Conservation (phyloP, 2,888 invertebrate species). For the Noctua comes region DNA sequence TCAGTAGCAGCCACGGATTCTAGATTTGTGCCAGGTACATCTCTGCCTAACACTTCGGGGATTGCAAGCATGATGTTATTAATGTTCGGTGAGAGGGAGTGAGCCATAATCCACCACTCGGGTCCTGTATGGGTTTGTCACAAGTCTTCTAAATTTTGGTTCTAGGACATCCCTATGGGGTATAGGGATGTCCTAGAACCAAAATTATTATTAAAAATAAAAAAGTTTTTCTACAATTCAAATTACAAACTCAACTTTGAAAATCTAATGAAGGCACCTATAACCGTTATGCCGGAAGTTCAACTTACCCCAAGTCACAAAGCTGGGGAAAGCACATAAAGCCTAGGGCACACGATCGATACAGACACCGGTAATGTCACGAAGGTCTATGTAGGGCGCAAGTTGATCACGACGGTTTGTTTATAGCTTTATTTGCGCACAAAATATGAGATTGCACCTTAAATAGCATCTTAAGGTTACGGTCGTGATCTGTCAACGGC, state of each 20-base stretch:
- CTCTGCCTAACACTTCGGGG: no score
- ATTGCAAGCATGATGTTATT: no score
- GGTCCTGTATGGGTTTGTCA: neutral
- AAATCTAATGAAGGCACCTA: neutral
- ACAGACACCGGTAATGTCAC: constrained; percentile 52
- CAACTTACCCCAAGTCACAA: neutral
- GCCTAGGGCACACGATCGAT: constrained; percentile 58
- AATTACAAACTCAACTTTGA: neutral
- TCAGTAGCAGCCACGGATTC: neutral
- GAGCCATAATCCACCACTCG: no score
- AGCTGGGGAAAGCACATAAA: constrained; percentile 23
- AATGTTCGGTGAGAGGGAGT: neutral
- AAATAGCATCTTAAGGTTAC: constrained; percentile 31
- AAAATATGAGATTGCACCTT: constrained; percentile 44
- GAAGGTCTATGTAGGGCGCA: constrained; percentile 40
- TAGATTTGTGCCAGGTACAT: neutral
- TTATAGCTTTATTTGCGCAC: constrained; percentile 61
- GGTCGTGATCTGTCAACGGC: constrained; percentile 35
- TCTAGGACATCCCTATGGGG: neutral
- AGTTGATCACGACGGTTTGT: constrained; percentile 57
- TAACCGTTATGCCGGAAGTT: neutral
- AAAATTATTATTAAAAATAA: no score
- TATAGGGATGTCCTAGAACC: no score
- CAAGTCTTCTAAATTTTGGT: neutral
- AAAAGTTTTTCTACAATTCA: neutral